Evolutionary conservation across 2,888 invertebrate genomes (phyloP), one percentile per base, ranked within the genome.

Genomic region (Cyrtodaria siliqua): DNA sequence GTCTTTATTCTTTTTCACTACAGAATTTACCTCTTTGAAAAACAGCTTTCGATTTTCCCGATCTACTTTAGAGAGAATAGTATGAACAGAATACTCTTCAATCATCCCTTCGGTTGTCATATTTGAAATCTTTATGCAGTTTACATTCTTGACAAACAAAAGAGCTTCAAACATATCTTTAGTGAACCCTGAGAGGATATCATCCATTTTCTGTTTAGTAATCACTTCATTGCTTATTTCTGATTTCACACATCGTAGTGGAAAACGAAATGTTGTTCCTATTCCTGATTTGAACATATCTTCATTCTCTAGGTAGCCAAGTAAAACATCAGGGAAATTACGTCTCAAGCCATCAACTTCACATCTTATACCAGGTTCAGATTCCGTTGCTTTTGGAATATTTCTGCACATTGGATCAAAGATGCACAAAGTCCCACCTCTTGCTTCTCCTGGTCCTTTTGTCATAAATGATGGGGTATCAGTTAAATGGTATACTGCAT

Each of bases 321-420:
- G 16, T 12, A 38, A 16, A 38, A 38, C 40, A 38, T 38, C 40
- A 16, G 40, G 40, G 16, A 38, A 38, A 38, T 38, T 16, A 12
- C 16, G 9, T 16, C 40, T 38, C 16, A 38, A 8, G 16, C 40
- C 40, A 38, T 38, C 40, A 12, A 38, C 8, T 38, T 38, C 40
- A 38, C 40, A 38, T 16, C 40, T 38, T 38, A 38, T 8, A 8
- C 40, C 40, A 12, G 40, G 40, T 38, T 38, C n/a, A n/a, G n/a
- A n/a, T n/a, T n/a, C 26, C 2, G 47, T 44, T 33, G 79, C 75
- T 6, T 74, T 82, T 4, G 87, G 86, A 1, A 90, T 79, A 74
- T 87, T 87, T 53, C 76, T 82, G 26, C 85, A 87, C 38, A 88
- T 79, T n/a, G 91, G 91, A 78, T 92, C 91, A 74, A 92, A 87